Percentiles rank a stretch among this genome's conserved stretches.
These are phyloP conservation scores for Rhodinocichla rosea DNA, from an alignment of 2,113 vertebrate genomes.

Conservation along the genomic window DNA sequence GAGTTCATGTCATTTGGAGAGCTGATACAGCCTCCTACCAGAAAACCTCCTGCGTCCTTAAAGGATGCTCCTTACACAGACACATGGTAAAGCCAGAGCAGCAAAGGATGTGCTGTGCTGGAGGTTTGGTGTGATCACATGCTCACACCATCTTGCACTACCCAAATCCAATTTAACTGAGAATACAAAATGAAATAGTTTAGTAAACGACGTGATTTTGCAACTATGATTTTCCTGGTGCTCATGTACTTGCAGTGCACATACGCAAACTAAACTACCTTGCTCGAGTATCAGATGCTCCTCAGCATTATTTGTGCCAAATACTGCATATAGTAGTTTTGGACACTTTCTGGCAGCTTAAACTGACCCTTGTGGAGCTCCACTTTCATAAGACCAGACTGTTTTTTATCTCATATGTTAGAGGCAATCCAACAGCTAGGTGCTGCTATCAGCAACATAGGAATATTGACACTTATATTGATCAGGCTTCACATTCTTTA, in stretches of 20 bases:
- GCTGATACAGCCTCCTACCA: not conserved
- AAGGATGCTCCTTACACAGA: not conserved
- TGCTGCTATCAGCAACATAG: not conserved
- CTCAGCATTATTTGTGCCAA: not conserved
- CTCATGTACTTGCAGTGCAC: not conserved
- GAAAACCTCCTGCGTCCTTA: not conserved
- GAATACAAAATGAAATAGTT: not conserved
- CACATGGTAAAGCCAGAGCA: not conserved
- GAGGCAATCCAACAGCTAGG: not conserved
- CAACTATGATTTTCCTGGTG: not conserved
- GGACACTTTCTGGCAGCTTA: not conserved
- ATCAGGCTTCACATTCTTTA: not conserved
- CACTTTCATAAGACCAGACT: accelerated
- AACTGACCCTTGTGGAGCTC: not conserved
- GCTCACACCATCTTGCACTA: accelerated
- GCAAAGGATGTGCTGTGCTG: not conserved
- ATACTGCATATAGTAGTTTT: not conserved
- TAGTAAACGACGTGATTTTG: not conserved
- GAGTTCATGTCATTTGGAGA: not conserved
- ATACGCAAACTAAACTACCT: not conserved
- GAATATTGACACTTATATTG: not conserved
- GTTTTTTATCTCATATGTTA: accelerated
- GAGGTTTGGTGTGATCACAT: accelerated
- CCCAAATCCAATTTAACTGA: not conserved
- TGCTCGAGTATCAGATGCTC: not conserved